Conservation (phyloP, 2,888 invertebrate genomes). For the Julus scandinavius region DNA sequence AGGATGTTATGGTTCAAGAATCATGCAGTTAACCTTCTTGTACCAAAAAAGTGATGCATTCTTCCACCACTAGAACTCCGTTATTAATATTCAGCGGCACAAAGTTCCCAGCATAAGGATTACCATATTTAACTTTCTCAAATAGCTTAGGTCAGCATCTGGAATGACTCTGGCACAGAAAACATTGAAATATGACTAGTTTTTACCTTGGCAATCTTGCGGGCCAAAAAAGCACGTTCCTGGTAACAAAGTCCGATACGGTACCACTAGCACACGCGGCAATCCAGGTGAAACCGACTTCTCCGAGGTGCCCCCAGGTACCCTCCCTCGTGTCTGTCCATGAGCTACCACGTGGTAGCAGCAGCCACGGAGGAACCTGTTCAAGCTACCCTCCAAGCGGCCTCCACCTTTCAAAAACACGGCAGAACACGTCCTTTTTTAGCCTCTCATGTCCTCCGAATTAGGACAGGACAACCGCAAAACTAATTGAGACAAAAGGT, state of each 20-base stretch:
- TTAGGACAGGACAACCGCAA: not conserved
- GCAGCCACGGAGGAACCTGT: not conserved
- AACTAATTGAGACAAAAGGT: not conserved
- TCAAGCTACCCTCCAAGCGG: constrained; percentile 22
- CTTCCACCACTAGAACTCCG: not conserved
- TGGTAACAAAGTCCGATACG: not conserved
- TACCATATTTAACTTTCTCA: not conserved
- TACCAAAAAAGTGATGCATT: no score
- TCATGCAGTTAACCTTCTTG: no score
- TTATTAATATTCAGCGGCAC: not conserved
- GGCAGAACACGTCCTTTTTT: not conserved
- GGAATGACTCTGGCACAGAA: no score
- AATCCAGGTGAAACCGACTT: constrained; percentile 20
- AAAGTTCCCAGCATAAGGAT: not conserved
- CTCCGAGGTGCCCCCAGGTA: not conserved
- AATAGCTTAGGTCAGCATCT: not conserved
- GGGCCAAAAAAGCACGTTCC: not conserved
- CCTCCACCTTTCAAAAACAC: not conserved
- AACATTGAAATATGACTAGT: not conserved
- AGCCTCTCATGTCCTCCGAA: not conserved
- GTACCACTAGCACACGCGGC: not conserved
- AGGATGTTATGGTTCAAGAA: no score
- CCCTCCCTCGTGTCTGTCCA: constrained; percentile 33
- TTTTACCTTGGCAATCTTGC: not conserved
- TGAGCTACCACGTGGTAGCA: not conserved